Conservation (phyloP, 2,797 vertebrate species). For the Gadopsis marmoratus region DNA sequence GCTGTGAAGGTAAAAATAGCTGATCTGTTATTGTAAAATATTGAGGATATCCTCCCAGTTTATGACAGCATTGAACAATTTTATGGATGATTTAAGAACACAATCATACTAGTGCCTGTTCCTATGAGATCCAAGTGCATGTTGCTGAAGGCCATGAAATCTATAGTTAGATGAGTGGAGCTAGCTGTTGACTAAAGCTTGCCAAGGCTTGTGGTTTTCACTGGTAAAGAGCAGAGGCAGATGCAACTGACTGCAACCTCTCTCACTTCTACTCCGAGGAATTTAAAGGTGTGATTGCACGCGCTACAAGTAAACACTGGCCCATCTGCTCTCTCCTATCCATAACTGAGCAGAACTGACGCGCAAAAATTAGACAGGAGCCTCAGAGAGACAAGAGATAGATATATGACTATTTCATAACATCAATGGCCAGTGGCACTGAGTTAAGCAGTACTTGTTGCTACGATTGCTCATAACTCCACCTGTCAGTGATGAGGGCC, state of each 20-base stretch:
- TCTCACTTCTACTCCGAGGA: slow-evolving; percentile 42
- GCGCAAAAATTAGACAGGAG: slow-evolving; percentile 25
- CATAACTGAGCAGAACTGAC: slow-evolving; percentile 40
- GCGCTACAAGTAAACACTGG: slow-evolving; percentile 46
- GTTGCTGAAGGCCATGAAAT: slow-evolving; percentile 64
- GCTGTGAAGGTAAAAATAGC: slow-evolving; percentile 32
- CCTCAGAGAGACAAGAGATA: slow-evolving; percentile 19
- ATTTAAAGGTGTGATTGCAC: slow-evolving; percentile 71
- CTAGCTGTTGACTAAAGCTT: slow-evolving; percentile 54
- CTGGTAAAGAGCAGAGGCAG: slow-evolving; percentile 60
- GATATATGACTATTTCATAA: slow-evolving; percentile 49
- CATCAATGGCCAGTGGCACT: slow-evolving; percentile 39
- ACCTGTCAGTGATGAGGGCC: slow-evolving; percentile 32
- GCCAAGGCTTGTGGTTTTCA: slow-evolving; percentile 69
- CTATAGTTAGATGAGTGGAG: slow-evolving; percentile 62
- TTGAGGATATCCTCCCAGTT: slow-evolving; percentile 7
- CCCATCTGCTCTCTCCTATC: slow-evolving; percentile 45
- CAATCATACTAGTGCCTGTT: slow-evolving; percentile 3
- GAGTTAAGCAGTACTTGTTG: slow-evolving; percentile 34
- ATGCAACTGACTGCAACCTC: slow-evolving; percentile 60
- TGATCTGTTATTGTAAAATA: slow-evolving; percentile 38
- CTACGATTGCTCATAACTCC: slow-evolving; percentile 33
- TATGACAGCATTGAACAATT: slow-evolving; percentile 25
- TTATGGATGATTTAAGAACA: slow-evolving; percentile 27
- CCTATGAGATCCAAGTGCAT: slow-evolving; percentile 36